These are phyloP conservation scores for Acanthacorydalis orientalis DNA, from an alignment of 2,888 invertebrate species.

Conservation along the genomic window DNA sequence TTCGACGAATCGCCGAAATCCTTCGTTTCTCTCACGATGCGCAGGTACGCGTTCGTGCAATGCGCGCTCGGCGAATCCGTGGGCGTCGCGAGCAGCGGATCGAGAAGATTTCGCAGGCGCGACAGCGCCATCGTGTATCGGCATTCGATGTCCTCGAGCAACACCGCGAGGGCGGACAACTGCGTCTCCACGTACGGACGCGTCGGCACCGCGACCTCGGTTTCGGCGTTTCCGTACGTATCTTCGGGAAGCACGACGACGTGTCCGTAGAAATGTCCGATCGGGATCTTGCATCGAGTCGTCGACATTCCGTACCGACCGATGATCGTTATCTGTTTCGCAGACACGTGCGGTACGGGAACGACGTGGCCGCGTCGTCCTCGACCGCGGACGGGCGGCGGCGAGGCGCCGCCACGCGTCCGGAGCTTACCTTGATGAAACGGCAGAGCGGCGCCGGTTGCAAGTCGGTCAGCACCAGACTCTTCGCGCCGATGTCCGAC, in stretches of 20 bases:
- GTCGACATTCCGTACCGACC: constrained; percentile 85
- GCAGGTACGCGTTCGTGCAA: constrained; percentile 71
- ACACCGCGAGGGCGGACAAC: constrained; percentile 44
- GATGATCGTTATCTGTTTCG: constrained; percentile 76
- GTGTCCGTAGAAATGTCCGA: constrained; percentile 90
- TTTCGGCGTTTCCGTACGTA: constrained; percentile 17
- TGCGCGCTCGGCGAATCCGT: constrained; percentile 68
- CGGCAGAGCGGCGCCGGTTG: constrained; percentile 81
- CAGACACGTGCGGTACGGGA: too few relatives aligned
- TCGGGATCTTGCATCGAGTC: constrained; percentile 74
- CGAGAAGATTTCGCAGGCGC: constrained; percentile 62
- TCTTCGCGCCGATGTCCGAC: constrained; percentile 72
- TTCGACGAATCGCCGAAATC: constrained; percentile 11
- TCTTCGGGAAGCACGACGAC: constrained; percentile 45
- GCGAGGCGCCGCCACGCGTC: too few relatives aligned
- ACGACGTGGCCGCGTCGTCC: too few relatives aligned
- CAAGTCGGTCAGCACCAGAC: constrained; percentile 72
- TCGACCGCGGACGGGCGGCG: too few relatives aligned
- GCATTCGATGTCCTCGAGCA: constrained; percentile 66
- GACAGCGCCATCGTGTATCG: constrained; percentile 71
- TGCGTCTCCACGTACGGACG: constrained; percentile 33
- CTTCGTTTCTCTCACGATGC: constrained; percentile 23
- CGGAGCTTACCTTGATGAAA: constrained; percentile 57
- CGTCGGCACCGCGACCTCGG: constrained; percentile 15
- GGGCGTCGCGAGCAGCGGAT: constrained; percentile 45